Evolutionary conservation across 2,888 invertebrate species (phyloP), one percentile per base, ranked within the genome.

Genomic region (Nemapogon koenigi): DNA sequence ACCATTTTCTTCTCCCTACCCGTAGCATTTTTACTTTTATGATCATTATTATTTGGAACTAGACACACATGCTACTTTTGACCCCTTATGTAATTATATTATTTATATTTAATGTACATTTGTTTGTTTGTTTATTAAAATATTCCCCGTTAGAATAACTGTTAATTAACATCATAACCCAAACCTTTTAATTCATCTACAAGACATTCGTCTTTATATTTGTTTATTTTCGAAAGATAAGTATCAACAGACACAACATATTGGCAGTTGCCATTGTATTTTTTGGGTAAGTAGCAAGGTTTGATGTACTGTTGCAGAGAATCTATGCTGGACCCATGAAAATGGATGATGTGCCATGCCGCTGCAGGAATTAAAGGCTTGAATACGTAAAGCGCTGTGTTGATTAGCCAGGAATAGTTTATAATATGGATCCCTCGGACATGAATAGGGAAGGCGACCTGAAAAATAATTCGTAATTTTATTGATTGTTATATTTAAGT

Each of bases 321-420:
- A 7, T 45, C 49, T 51, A 71, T 57, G 35, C 70, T 65, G 19
- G 59, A 59, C 2, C 73, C 73, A 41, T 76, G 76, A 52, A 76
- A 78, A 46, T 65, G 61, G 2, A 76, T 47, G 1, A 71, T 66
- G 31, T 83, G 76, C 55, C 82, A 83, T 68, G 89, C 89, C 3
- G 81, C 67, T 4, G 83, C 68, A 40, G 86, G 86, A 25, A 91
- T 71, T 43, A 91, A 83, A 11, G 90, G 90, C 56, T 89, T 90
- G 61, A 91, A 90, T 19, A 90, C 76, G 46, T 86, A 85, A 59
- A 86, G 89, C 39, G 87, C 83, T 13, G 87, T 83, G 57, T 88
- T 88, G 48, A 91, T 88, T 2, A 88, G 67, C 89, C 90, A 90
- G 33, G 86, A 88, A 64, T 91, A 89, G 57, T 89, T 85, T 3